Evolutionary conservation across 1,140 invertebrate genomes (phyloP), one percentile per base, ranked within the genome.

Genomic region (Lepidurus couesii): DNA sequence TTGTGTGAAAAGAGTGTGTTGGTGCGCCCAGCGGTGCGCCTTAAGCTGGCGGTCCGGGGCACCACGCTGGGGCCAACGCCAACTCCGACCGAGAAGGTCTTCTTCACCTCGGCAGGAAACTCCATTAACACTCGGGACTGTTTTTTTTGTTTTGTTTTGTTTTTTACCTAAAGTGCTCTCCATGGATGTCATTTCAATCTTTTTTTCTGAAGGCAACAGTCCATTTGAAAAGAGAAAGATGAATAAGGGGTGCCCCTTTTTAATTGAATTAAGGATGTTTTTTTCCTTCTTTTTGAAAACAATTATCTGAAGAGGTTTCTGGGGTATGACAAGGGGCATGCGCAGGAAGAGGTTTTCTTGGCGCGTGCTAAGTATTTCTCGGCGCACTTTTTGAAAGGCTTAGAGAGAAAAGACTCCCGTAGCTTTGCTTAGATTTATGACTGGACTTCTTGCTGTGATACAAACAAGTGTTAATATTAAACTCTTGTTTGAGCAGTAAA

Each of bases 81-180:
- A 65, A 65, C 53, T 65, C 53, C 53, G 53, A 65, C 53, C 53
- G 53, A 65, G 53, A 65, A 65, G 53, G 53, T 65, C 53, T 65
- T 65, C 53, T 65, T 65, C 53, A 65, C 53, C 53, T 65, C 53
- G 53, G 53, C 53, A 65, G 53, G 53, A 65, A 65, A 65, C 53
- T 65, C 53, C 53, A 65, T 65, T 65, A 65, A 65, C 53, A 65
- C 53, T 65, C 53, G 13, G 47, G 53, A 34, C 34, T 34, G 34
- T 4, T 34, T 34, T 34, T 21, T 65, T n/a, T n/a, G n/a, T n/a
- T n/a, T n/a, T n/a, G n/a, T n/a, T n/a, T n/a, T n/a, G n/a, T n/a
- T n/a, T 21, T 65, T 65, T 21, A 65, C 53, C 53, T 65, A 65
- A 65, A 65, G 53, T 65, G 53, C 21, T 65, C 34, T 34, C 21